Conservation (phyloP, 2,113 vertebrate species). For the Lucifuga dentata region DNA sequence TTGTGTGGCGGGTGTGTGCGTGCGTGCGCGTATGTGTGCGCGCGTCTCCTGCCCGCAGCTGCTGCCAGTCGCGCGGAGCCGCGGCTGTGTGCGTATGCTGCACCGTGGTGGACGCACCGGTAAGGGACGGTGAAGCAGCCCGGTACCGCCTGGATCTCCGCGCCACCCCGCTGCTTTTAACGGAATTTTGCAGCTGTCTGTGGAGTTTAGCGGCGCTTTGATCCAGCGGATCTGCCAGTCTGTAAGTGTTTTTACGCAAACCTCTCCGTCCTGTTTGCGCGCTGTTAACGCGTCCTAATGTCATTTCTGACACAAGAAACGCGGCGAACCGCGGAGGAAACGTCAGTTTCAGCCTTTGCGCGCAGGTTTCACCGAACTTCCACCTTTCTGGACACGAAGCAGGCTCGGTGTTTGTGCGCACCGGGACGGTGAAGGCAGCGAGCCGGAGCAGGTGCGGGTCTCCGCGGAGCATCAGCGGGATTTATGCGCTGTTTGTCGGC, state of each 20-base stretch:
- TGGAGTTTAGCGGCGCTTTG: constrained; percentile 75
- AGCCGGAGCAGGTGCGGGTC: constrained; percentile 22
- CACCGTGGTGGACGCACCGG: constrained; percentile 71
- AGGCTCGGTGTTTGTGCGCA: constrained; percentile 13
- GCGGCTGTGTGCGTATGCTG: constrained; percentile 69
- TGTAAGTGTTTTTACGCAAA: constrained; percentile 57
- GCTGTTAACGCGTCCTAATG: too few species aligned
- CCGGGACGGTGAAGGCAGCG: background rate
- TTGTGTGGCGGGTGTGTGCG: too few species aligned
- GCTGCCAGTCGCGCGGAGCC: constrained; percentile 50
- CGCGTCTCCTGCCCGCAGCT: constrained; percentile 60
- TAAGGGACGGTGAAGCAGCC: constrained; percentile 57
- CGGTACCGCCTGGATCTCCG: constrained; percentile 51
- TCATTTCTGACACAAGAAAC: too few species aligned
- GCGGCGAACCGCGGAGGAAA: too few species aligned
- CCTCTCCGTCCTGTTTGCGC: constrained; percentile 14
- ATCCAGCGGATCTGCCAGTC: constrained; percentile 61
- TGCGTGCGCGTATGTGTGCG: constrained; percentile 46
- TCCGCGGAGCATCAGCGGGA: constrained; percentile 27
- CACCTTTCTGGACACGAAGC: constrained; percentile 49
- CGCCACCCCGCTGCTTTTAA: constrained; percentile 19
- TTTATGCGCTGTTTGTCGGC: constrained; percentile 41
- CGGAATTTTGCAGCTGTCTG: constrained; percentile 48
- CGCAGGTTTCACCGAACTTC: constrained; percentile 35
- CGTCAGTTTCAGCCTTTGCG: background rate